Percentiles rank a stretch among this genome's conserved stretches.
Evolutionary conservation across 2,888 invertebrate genomes (phyloP).

Genomic region (Osmoderma eremita): DNA sequence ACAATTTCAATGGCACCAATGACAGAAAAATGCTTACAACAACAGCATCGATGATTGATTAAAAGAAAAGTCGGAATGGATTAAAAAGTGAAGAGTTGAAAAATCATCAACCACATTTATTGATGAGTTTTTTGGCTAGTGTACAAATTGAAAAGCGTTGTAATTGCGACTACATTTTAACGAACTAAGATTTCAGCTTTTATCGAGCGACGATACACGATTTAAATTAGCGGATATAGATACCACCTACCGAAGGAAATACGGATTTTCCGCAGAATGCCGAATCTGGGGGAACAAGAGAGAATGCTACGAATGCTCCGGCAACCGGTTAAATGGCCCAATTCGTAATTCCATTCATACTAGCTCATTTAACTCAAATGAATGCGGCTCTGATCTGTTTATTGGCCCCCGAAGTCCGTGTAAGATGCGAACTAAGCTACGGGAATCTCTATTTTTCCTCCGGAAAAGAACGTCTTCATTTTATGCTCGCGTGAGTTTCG

Average conservation of each 20-base stretch:
- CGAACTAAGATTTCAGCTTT: conserved; percentile 7
- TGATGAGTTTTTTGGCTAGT: background rate
- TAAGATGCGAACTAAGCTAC: conserved; percentile 10
- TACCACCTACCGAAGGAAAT: conserved; percentile 23
- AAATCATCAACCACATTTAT: conserved; percentile 23
- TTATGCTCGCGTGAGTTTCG: conserved; percentile 26
- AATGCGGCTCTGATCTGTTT: conserved; percentile 42
- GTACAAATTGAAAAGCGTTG: conserved; percentile 17
- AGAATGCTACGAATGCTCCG: conserved; percentile 10
- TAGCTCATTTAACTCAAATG: conserved; percentile 43
- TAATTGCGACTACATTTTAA: background rate
- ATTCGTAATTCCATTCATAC: conserved; percentile 42
- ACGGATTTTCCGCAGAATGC: conserved; percentile 9
- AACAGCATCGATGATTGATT: conserved; percentile 1
- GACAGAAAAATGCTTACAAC: background rate
- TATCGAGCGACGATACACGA: conserved; percentile 24
- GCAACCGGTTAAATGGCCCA: conserved; percentile 39
- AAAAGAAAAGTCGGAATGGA: conserved; percentile 16
- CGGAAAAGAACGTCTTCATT: conserved; percentile 31
- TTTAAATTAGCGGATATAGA: conserved; percentile 32
- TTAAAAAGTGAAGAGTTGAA: conserved; percentile 27
- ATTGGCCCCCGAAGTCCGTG: conserved; percentile 36
- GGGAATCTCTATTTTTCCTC: conserved; percentile 20
- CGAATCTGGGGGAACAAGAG: background rate
- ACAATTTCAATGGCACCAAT: too few species aligned